phyloP scores from a whole-genome alignment of 1,140 invertebrate genomes.

The Sycobia sp. region DNA sequence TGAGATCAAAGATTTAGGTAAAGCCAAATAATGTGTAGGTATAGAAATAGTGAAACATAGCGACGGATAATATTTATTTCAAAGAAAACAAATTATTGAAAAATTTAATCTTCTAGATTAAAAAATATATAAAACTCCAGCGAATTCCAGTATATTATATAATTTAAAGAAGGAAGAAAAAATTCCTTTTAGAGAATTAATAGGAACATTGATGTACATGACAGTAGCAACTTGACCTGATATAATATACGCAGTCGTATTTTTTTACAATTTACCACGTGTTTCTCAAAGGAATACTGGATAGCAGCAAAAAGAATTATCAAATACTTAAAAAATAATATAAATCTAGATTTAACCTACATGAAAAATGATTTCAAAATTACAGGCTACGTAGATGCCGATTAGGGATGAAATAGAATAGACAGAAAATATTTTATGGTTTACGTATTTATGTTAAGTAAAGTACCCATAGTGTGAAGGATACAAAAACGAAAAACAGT shows the following conservation, averaged over 20 bases:
- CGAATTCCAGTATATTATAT: no score
- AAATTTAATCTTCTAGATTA: no score
- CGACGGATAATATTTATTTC: no score
- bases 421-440: slow-evolving; percentile 39
- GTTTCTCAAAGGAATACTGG: slow-evolving; percentile 35
- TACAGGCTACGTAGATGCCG: slow-evolving; percentile 34
- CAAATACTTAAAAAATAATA: slow-evolving; percentile 41
- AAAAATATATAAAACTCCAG: no score
- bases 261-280: slow-evolving; percentile 37
- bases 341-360: slow-evolving; percentile 28
- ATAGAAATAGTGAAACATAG: no score
- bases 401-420: slow-evolving; percentile 33
- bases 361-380: slow-evolving; percentile 4
- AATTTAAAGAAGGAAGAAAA: no score
- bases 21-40: no score
- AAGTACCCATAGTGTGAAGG: slow-evolving; percentile 22
- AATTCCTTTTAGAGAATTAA: no score
- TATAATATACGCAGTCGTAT: slow-evolving; percentile 44
- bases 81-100: no score
- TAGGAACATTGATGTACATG: no score
- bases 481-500: slow-evolving; percentile 27
- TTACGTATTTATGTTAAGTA: slow-evolving; percentile 20
- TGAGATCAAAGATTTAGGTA: no score
- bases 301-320: slow-evolving; percentile 37
- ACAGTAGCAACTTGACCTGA: slow-evolving; percentile 49